Percentiles rank a stretch among this genome's conserved stretches.
phyloP scores from a whole-genome alignment of 2,797 vertebrate species.

The Darevskia nairensis region DNA sequence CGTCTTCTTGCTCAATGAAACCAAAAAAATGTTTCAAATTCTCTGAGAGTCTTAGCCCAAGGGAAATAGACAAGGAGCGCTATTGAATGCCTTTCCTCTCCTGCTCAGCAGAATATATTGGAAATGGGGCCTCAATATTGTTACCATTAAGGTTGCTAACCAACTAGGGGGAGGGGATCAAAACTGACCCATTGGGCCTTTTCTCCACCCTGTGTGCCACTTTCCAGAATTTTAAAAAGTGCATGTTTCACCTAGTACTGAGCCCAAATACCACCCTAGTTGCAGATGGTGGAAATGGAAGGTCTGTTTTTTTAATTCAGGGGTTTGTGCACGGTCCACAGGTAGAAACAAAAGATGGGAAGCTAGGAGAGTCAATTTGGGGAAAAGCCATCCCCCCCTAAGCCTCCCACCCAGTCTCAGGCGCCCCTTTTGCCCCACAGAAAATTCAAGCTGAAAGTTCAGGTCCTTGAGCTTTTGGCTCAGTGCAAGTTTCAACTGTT shows the following conservation, averaged over 20 bases:
- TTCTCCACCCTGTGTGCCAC: too few relatives aligned
- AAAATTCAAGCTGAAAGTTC: background rate
- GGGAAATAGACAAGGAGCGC: slow-evolving; percentile 6
- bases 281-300: background rate
- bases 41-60: background rate
- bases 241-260: too few relatives aligned
- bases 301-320: background rate
- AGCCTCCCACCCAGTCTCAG: background rate
- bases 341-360: background rate
- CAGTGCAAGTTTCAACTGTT: background rate
- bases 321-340: background rate
- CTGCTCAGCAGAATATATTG: background rate
- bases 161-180: background rate
- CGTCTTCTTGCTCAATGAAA: slow-evolving; percentile 1
- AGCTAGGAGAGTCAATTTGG: background rate
- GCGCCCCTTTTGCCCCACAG: background rate
- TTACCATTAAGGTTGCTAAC: background rate
- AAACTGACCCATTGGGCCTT: too few relatives aligned
- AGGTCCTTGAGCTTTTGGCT: background rate
- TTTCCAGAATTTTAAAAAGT: too few relatives aligned
- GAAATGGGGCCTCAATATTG: background rate
- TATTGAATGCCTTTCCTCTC: slow-evolving; percentile 12
- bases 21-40: slow-evolving; percentile 35
- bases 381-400: background rate
- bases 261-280: background rate